Base-by-base conservation (phyloP, 2,113 vertebrate genomes). In the Rhynchomys soricoides region DNA sequence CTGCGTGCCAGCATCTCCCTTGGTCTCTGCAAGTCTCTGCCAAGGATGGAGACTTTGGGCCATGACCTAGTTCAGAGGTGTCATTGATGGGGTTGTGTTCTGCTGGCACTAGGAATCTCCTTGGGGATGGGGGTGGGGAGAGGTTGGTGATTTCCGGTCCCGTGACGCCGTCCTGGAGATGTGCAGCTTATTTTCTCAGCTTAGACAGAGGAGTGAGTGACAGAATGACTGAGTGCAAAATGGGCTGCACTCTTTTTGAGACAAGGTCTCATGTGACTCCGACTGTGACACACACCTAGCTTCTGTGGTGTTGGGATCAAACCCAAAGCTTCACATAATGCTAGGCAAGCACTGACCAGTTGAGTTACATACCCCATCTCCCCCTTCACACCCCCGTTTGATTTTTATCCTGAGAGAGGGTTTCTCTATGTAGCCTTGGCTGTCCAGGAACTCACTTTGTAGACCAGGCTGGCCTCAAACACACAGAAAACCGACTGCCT, bases 1-100 rank as follows among this genome's bases (percentile, higher is more conserved):
- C 4, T 1, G 21, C n/a, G 40, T 57, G n/a, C 52, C 13, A 0
- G 40, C 10, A 6, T 19, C 83, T 89, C 70, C 0, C 2, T 31
- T 73, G 70, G 77, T 75, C 79, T 50, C 52, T 45, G n/a, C 55
- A 26, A 31, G 2, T 64, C 15, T 52, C 70, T 90, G 71, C 64
- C 1, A 0, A 81, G 71, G 37, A 37, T 7, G 10, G 29, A 59
- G 52, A 78, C 62, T 95, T 62, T 57, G 75, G 37, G 37, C n/a
- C 11, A 12, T 12, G 57, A 85, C 26, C 52, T 43, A 16, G 9
- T 43, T 43, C 78, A 52, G 62, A 90, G 43, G 24, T 31, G 21
- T 81, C 78, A 40, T 7, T 2, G 15, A 31, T 9, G 16, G 13
- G 26, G 29, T 4, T 70, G 57, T 40, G 31, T 77, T 48, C 55